A percentile compares a stretch with the other conserved stretches of the same genome.
Conservation (phyloP, 2,113 vertebrate species). For the Pheucticus melanocephalus region DNA sequence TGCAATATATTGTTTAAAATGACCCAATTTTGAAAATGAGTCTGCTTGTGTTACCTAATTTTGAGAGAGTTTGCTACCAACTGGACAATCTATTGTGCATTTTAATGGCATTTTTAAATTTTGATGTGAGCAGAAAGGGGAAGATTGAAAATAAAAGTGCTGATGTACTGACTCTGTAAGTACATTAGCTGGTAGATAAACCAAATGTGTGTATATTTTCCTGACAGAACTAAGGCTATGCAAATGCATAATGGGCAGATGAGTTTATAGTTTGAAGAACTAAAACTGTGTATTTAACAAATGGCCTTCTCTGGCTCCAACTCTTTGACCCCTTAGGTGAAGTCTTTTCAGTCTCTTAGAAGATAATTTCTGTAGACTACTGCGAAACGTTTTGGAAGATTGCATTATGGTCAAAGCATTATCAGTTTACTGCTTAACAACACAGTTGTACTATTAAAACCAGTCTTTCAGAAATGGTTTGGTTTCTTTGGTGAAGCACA, state of each 20-base stretch:
- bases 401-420: neutral
- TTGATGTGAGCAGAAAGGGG: neutral
- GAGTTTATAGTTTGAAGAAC: neutral
- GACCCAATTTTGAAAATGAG: neutral
- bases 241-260: neutral
- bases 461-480: neutral
- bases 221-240: neutral
- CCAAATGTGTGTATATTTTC: neutral
- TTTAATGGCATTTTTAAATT: neutral
- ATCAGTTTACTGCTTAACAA: neutral
- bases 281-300: neutral
- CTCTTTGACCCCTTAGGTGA: neutral
- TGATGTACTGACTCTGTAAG: neutral
- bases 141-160: neutral
- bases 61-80: neutral
- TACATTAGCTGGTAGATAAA: neutral
- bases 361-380: neutral
- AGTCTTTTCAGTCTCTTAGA: neutral
- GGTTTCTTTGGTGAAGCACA: neutral
- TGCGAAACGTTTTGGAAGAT: neutral
- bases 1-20: neutral
- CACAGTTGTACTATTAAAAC: neutral
- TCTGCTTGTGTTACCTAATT: neutral
- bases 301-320: neutral
- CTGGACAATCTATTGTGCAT: neutral